phyloP scores from a whole-genome alignment of 2,797 vertebrate species.

The Platyrinchus mystaceus region DNA sequence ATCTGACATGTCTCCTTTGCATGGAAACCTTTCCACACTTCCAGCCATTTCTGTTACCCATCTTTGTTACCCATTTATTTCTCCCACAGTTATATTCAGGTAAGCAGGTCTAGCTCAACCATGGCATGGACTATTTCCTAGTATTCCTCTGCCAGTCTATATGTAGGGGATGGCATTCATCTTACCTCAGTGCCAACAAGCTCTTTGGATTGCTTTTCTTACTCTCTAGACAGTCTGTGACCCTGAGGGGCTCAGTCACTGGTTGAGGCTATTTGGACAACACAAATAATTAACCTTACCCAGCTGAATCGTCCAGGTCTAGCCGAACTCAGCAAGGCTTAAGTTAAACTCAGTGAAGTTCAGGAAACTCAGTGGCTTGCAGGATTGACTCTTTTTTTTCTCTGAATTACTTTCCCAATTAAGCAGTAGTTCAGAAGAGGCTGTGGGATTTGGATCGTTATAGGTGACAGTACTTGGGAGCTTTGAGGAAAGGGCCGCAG shows the following conservation, averaged over 20 bases:
- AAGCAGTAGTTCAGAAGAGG: background rate
- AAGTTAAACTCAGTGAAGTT: background rate
- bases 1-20: background rate
- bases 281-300: background rate
- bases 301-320: background rate
- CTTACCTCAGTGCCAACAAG: background rate
- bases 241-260: background rate
- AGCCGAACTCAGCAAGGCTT: background rate
- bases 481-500: slow-evolving; percentile 3
- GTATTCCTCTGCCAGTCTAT: background rate
- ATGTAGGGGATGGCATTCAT: background rate
- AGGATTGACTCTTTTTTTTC: background rate
- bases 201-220: background rate
- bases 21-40: background rate
- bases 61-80: background rate
- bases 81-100: background rate
- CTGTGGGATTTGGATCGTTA: background rate
- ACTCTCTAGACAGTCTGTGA: background rate
- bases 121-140: background rate
- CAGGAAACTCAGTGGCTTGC: background rate
- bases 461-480: background rate
- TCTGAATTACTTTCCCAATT: slow-evolving; percentile 26
- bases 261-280: background rate
- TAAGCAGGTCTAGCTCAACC: background rate
- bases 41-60: background rate